Conservation (phyloP, 2,888 invertebrate species). For the Serrognathus titanus region DNA sequence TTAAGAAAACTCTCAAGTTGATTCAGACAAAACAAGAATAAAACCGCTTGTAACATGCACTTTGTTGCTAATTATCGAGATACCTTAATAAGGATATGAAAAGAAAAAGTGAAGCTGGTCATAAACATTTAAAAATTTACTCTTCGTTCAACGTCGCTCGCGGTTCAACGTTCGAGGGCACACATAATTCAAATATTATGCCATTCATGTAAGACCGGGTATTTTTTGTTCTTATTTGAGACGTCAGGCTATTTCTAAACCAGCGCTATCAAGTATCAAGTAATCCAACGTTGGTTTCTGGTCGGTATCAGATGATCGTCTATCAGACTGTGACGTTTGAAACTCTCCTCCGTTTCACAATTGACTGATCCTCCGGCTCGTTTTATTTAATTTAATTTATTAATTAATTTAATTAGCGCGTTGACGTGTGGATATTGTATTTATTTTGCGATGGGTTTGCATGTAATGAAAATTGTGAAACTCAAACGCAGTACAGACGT, state of each 20-base stretch:
- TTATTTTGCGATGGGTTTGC: too few relatives aligned
- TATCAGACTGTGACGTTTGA: constrained; percentile 16
- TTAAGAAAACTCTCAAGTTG: too few relatives aligned
- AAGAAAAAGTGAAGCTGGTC: too few relatives aligned
- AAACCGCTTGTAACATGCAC: too few relatives aligned
- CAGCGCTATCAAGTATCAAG: constrained; percentile 14
- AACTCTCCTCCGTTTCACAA: constrained; percentile 12
- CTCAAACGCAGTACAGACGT: too few relatives aligned
- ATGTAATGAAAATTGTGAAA: too few relatives aligned
- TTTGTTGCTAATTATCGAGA: too few relatives aligned
- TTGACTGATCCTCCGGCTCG: constrained; percentile 14
- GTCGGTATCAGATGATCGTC: constrained; percentile 13
- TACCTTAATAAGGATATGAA: too few relatives aligned
- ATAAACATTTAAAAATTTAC: too few relatives aligned
- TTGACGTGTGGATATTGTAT: not conserved
- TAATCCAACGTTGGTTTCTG: constrained; percentile 14
- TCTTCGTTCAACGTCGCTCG: too few relatives aligned
- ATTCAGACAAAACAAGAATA: too few relatives aligned
- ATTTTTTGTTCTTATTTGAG: constrained; percentile 2
- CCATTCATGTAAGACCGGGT: not conserved
- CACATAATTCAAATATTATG: not conserved
- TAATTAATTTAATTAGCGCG: constrained; percentile 16
- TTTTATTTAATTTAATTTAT: constrained; percentile 16
- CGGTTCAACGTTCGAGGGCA: not conserved
- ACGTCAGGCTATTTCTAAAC: constrained; percentile 5